Conservation (phyloP, 2,888 invertebrate genomes). For the Drosophila niveifrons region DNA sequence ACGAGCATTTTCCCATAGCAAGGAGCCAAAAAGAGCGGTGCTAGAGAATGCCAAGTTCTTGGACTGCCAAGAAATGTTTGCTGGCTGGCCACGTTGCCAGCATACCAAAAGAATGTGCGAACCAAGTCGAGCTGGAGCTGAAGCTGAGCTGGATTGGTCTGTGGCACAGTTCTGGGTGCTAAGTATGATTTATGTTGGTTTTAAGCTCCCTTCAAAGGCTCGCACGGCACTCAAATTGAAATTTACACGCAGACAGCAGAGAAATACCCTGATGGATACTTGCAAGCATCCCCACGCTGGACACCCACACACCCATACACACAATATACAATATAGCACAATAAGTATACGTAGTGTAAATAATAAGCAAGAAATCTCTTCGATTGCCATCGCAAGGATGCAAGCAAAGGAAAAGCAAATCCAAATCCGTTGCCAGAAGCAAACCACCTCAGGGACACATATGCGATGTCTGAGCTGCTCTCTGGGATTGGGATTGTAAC, state of each 20-base stretch:
- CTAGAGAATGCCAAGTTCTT: conserved; percentile 52
- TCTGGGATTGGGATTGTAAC: conserved; percentile 12
- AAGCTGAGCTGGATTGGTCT: conserved; percentile 1
- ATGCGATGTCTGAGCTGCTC: conserved; percentile 42
- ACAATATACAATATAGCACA: conserved; percentile 26
- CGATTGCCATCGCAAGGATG: conserved; percentile 15
- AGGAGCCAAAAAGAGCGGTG: conserved; percentile 62
- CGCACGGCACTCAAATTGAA: conserved; percentile 76
- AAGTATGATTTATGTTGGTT: conserved; percentile 78
- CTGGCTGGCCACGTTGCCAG: conserved; percentile 32
- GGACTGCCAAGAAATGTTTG: conserved; percentile 61
- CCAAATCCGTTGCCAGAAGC: conserved; percentile 14
- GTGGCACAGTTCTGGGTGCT: conserved; percentile 53
- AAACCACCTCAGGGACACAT: conserved; percentile 52
- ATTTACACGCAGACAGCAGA: conserved; percentile 63
- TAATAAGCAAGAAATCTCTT: conserved; percentile 55
- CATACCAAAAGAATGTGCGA: conserved; percentile 38
- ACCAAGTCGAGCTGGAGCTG: background rate
- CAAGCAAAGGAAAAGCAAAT: conserved; percentile 37
- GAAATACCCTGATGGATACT: conserved; percentile 53
- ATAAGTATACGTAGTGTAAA: conserved; percentile 46
- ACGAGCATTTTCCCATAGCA: conserved; percentile 64
- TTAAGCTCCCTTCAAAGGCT: conserved; percentile 70
- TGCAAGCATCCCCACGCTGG: conserved; percentile 15
- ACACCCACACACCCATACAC: conserved; percentile 15